Base-by-base conservation (phyloP, 1,140 invertebrate genomes). In the Agrilus planipennis region DNA sequence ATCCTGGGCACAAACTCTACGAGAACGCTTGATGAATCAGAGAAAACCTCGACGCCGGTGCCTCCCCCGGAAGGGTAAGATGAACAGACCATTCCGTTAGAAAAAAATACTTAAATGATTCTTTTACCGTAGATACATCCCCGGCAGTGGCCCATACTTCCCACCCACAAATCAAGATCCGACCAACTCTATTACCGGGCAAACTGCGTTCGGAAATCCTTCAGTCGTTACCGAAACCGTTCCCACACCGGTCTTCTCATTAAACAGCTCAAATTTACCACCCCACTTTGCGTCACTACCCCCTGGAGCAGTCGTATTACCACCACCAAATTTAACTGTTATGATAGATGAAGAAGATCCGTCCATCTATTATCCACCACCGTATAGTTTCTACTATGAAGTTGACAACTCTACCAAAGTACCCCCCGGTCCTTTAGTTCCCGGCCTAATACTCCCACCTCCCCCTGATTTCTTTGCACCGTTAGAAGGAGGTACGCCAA, bases 351-450 rank as follows among this genome's bases (percentile, higher is more conserved):
- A 87, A 62, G 84, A 87, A 60, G 85, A 89, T 65, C 85, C 85
- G 52, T 87, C 85, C 35, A 78, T 89, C 12, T 89, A 88, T 54
- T 88, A 89, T 71, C 85, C 85, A 43, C 84, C 85, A 49, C 81
- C 84, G 2, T 89, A 89, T 64, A 87, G 84, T 63, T 89, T 89
- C 64, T 77, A 79, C 42, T 89, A 87, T 61, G 71, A 70, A 44
- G 76, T 72, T 51, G 83, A 86, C 52, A 86, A 89, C 60, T 70
- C 77, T 1, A 82, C 77, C 19, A 67, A 65, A 14, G 83, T 89
- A 23, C 79, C 84, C 11, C 80, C 86, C 0, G 87, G 87, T 35
- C 87, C 86, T 0, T 58, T 89, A 30, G 86, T 89, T 3, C 87
- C 87, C 2, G 87, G 87, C 15, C 86, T 90, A 31, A 80, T 89